phyloP scores from a whole-genome alignment of 23 tunicate species.

The Phallusia fumigata region DNA sequence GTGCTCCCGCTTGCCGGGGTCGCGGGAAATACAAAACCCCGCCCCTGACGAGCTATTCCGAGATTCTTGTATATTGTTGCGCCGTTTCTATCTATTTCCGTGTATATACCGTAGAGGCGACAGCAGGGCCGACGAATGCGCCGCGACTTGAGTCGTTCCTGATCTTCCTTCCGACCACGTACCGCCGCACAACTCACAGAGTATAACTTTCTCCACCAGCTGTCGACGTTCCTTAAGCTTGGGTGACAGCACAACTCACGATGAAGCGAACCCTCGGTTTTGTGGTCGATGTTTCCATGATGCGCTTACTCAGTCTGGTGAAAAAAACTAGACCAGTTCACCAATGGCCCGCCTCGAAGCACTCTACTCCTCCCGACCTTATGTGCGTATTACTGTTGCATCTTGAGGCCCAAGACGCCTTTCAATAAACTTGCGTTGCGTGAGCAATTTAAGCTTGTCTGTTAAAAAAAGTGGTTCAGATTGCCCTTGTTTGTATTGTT shows the following conservation, averaged over 20 bases:
- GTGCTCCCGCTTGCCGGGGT: too few relatives aligned
- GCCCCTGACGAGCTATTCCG: neutral
- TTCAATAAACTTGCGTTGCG: conserved; percentile 8
- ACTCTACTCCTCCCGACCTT: neutral
- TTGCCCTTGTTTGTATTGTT: neutral
- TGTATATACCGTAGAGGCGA: conserved; percentile 3
- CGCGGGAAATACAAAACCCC: neutral
- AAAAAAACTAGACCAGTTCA: too few relatives aligned
- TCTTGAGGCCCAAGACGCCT: neutral
- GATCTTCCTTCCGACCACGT: too few relatives aligned
- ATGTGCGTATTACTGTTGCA: neutral
- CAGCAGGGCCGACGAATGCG: neutral
- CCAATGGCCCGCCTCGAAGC: too few relatives aligned
- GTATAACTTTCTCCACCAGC: neutral
- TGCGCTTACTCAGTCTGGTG: too few relatives aligned
- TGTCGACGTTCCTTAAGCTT: conserved; percentile 11
- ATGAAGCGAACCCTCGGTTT: too few relatives aligned
- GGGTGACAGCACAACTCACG: neutral
- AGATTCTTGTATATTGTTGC: neutral
- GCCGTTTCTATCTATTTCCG: neutral
- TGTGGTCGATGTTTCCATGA: too few relatives aligned
- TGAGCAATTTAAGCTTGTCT: neutral
- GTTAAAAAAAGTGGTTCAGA: neutral
- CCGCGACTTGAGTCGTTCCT: too few relatives aligned
- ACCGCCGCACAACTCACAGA: neutral